Percentiles rank a stretch among this genome's conserved stretches.
These are phyloP conservation scores for Brienomyrus longianalis DNA, from an alignment of 2,113 vertebrate genomes.

Conservation along the genomic window DNA sequence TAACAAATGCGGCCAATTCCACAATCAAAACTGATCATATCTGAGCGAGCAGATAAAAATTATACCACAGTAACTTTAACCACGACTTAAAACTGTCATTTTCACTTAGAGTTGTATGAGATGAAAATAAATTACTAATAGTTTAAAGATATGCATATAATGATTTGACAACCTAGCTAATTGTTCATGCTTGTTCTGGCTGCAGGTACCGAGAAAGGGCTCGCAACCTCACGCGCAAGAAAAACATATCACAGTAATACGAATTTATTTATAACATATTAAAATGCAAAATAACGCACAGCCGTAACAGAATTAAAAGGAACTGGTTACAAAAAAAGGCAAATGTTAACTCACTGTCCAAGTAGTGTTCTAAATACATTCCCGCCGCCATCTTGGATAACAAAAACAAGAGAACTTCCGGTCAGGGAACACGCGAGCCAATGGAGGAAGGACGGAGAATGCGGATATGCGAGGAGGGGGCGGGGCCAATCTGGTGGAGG, in stretches of 20 bases:
- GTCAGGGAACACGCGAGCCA: constrained; percentile 13
- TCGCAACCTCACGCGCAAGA: not conserved
- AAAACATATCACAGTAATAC: not conserved
- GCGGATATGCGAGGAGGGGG: not conserved
- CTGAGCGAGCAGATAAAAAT: not conserved
- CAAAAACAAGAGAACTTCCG: constrained; percentile 63
- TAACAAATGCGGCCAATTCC: not conserved
- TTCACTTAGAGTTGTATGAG: not conserved
- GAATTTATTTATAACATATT: not conserved
- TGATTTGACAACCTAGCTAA: not conserved
- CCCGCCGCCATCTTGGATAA: constrained; percentile 68
- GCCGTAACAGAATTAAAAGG: not conserved
- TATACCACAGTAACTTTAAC: not conserved
- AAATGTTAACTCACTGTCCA: constrained; percentile 60
- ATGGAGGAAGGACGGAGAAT: not conserved
- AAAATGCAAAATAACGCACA: not conserved
- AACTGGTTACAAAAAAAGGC: not conserved
- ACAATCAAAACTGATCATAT: not conserved
- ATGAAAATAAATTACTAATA: not conserved
- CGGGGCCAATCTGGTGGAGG: not conserved
- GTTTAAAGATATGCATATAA: not conserved
- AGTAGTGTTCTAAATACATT: constrained; percentile 71
- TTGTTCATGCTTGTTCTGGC: not conserved
- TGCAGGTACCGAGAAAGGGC: not conserved
- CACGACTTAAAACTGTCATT: not conserved